Percentiles rank a stretch among this genome's conserved stretches.
Conservation (phyloP, 2,113 vertebrate genomes). For the Ascaphus truei region DNA sequence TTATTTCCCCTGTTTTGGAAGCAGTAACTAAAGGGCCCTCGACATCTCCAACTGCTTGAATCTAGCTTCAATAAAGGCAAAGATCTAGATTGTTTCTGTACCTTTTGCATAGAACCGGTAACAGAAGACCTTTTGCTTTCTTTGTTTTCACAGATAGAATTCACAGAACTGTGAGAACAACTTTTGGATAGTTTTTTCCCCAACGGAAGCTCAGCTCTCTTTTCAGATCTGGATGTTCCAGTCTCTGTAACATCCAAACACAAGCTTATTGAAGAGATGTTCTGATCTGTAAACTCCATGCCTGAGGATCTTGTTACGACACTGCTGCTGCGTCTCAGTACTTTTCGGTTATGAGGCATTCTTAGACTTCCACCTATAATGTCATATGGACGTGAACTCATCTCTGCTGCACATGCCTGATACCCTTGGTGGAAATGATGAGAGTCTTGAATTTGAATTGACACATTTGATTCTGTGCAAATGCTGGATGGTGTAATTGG, state of each 20-base stretch:
- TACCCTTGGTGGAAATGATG: slow-evolving; percentile 73
- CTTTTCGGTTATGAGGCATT: slow-evolving; percentile 67
- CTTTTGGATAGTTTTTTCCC: slow-evolving; percentile 80
- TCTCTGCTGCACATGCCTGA: slow-evolving; percentile 65
- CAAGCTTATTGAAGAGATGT: slow-evolving; percentile 65
- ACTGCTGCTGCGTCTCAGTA: slow-evolving; percentile 76
- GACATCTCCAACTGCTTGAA: slow-evolving; percentile 71
- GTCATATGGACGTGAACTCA: slow-evolving; percentile 67
- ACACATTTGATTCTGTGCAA: slow-evolving; percentile 82
- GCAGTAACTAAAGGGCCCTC: slow-evolving; percentile 79
- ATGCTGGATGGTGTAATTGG: slow-evolving; percentile 81
- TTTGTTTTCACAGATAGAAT: slow-evolving; percentile 55
- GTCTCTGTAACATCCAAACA: slow-evolving; percentile 55
- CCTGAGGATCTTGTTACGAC: slow-evolving; percentile 63
- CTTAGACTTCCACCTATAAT: slow-evolving; percentile 71
- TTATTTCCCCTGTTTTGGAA: slow-evolving; percentile 68
- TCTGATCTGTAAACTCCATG: slow-evolving; percentile 74
- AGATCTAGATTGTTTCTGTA: slow-evolving; percentile 72
- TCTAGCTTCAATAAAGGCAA: slow-evolving; percentile 69
- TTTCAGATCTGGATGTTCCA: slow-evolving; percentile 62
- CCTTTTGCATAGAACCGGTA: slow-evolving; percentile 66
- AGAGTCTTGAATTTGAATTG: slow-evolving; percentile 77
- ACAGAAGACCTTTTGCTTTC: slow-evolving; percentile 58
- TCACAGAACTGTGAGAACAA: slow-evolving; percentile 74
- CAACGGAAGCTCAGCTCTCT: slow-evolving; percentile 60